phyloP scores from a whole-genome alignment of 30 jellyfish, hydroid and myxozoan species.

The Hydractinia symbiolongicarpus region DNA sequence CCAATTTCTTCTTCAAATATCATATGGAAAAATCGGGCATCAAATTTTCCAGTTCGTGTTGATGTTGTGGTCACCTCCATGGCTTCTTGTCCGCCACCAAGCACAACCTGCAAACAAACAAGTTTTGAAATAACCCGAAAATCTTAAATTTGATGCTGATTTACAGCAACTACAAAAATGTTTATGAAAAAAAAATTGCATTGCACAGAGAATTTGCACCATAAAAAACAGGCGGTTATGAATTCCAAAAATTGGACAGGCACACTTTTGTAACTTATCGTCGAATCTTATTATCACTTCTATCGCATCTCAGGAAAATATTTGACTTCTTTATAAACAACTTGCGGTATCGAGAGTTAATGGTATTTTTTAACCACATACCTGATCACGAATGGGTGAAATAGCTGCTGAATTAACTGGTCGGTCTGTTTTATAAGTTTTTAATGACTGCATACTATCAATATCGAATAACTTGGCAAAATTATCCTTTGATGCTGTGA shows the following conservation, averaged over 20 bases:
- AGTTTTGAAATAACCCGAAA: background rate
- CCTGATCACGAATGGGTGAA: conserved; percentile 93
- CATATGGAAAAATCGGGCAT: conserved; percentile 90
- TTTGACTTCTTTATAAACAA: too few species aligned
- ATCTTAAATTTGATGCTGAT: too few species aligned
- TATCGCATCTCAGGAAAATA: too few species aligned
- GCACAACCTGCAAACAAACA: conserved; percentile 52
- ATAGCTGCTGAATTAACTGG: conserved; percentile 95
- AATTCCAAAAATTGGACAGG: too few species aligned
- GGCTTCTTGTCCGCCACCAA: conserved; percentile 99
- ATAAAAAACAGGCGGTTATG: too few species aligned
- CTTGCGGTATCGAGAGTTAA: too few species aligned
- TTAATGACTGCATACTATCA: conserved; percentile 49
- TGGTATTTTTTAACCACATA: background rate
- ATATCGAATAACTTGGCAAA: conserved; percentile 74
- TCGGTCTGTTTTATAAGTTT: conserved; percentile 81
- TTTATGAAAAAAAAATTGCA: too few species aligned
- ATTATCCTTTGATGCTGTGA: conserved; percentile 83
- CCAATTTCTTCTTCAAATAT: conserved; percentile 97
- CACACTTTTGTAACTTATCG: too few species aligned
- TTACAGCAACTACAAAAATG: too few species aligned
- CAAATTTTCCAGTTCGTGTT: conserved; percentile 86
- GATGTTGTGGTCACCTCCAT: conserved; percentile 98
- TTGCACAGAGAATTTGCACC: too few species aligned
- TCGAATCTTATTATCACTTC: too few species aligned